phyloP scores from a whole-genome alignment of 2,113 vertebrate species.

The Perca flavescens region DNA sequence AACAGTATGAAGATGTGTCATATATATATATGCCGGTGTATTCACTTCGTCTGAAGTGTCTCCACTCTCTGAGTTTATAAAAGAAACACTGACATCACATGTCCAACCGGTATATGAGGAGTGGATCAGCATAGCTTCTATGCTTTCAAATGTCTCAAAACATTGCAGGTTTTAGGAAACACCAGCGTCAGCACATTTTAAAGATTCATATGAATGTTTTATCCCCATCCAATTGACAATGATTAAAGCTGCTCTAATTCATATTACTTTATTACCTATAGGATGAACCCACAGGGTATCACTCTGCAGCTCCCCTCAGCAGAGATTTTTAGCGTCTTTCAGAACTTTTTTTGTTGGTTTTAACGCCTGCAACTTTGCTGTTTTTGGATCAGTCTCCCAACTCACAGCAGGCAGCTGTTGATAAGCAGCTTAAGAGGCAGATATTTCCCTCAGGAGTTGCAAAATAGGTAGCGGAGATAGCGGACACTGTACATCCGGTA shows the following conservation, averaged over 20 bases:
- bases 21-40: not conserved
- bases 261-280: not conserved
- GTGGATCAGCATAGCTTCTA: slow-evolving; percentile 1
- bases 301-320: not conserved
- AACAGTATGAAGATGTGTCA: not conserved
- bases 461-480: too few species aligned
- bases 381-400: not conserved
- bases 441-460: too few species aligned
- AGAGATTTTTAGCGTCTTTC: not conserved
- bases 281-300: not conserved
- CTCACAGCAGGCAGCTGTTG: not conserved
- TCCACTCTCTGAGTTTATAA: not conserved
- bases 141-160: not conserved
- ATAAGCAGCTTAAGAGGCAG: too few species aligned
- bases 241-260: not conserved
- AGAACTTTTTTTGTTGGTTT: slow-evolving; percentile 11
- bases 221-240: not conserved
- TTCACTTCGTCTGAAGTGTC: slow-evolving; percentile 1
- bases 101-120: not conserved
- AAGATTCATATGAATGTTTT: slow-evolving; percentile 2
- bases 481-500: too few species aligned
- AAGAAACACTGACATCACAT: not conserved
- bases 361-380: not conserved
- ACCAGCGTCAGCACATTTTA: not conserved
- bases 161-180: not conserved